Evolutionary conservation across 2,797 vertebrate genomes (phyloP).

Genomic region (Neolamprologus multifasciatus): DNA sequence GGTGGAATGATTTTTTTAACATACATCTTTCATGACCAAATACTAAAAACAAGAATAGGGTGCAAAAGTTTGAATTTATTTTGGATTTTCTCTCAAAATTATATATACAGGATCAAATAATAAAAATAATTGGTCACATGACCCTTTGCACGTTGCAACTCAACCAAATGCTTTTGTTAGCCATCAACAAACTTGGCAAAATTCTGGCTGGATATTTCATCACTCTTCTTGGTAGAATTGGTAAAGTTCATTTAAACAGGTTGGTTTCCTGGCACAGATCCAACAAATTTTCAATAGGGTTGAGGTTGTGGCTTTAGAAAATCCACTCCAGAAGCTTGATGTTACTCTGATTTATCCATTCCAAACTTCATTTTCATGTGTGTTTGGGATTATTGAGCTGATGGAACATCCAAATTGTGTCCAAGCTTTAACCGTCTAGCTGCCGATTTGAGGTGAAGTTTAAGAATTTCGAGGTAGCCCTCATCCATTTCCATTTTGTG

Average conservation of each 20-base stretch:
- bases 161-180: background rate
- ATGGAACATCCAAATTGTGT: background rate
- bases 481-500: background rate
- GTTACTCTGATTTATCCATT: background rate
- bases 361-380: background rate
- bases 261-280: background rate
- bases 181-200: background rate
- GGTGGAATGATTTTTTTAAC: background rate
- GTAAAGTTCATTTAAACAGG: background rate
- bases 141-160: background rate
- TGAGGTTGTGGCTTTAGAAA: background rate
- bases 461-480: background rate
- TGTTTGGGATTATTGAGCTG: background rate
- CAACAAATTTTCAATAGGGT: background rate
- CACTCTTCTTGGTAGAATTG: background rate
- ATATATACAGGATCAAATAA: background rate
- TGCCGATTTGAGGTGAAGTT: background rate
- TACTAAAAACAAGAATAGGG: background rate
- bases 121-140: background rate
- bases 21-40: background rate
- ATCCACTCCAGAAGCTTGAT: background rate
- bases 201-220: background rate
- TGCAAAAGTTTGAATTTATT: background rate
- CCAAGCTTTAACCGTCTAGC: background rate
- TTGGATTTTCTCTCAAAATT: background rate